A percentile compares a stretch with the other conserved stretches of the same genome.
These are phyloP conservation scores for Nasonia vitripennis DNA, from an alignment of 1,140 invertebrate genomes.

Conservation along the genomic window DNA sequence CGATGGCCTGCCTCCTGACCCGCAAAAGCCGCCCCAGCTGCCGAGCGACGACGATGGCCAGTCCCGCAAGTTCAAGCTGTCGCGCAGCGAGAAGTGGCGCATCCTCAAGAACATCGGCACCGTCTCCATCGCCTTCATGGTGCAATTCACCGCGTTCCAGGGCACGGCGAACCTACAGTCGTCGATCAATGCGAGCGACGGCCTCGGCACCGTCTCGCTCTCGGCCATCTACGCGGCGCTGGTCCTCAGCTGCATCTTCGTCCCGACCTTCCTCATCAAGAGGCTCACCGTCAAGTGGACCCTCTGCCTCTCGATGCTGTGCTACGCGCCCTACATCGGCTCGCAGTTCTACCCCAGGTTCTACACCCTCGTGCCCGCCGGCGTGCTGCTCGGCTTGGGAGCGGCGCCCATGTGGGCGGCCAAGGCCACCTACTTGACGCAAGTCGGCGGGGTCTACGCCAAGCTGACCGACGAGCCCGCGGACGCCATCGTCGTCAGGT, in stretches of 20 bases:
- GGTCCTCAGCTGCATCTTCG: conserved; percentile 93
- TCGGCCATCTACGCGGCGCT: conserved; percentile 92
- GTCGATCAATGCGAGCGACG: conserved; percentile 89
- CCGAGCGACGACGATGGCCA: conserved; percentile 80
- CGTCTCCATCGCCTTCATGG: conserved; percentile 92
- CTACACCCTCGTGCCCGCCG: conserved; percentile 94
- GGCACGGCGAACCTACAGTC: conserved; percentile 93
- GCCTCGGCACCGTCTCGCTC: conserved; percentile 88
- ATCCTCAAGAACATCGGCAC: conserved; percentile 92
- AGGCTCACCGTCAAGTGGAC: conserved; percentile 97
- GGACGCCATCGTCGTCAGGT: conserved; percentile 93
- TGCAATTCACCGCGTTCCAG: conserved; percentile 94
- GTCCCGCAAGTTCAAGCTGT: conserved; percentile 85
- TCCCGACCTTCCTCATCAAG: conserved; percentile 92
- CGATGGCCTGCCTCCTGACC: conserved; percentile 74
- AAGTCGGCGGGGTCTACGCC: conserved; percentile 91
- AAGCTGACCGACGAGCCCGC: conserved; percentile 90
- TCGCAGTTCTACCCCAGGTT: conserved; percentile 94
- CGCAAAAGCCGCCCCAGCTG: conserved; percentile 78
- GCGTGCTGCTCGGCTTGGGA: conserved; percentile 90
- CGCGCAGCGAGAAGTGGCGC: conserved; percentile 87
- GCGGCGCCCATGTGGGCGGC: conserved; percentile 98
- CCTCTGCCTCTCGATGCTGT: conserved; percentile 91
- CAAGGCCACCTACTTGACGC: conserved; percentile 96
- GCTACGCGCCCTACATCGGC: conserved; percentile 94